A percentile compares a stretch with the other conserved stretches of the same genome.
Conservation (phyloP, 2,113 vertebrate genomes). For the Silurus meridionalis region DNA sequence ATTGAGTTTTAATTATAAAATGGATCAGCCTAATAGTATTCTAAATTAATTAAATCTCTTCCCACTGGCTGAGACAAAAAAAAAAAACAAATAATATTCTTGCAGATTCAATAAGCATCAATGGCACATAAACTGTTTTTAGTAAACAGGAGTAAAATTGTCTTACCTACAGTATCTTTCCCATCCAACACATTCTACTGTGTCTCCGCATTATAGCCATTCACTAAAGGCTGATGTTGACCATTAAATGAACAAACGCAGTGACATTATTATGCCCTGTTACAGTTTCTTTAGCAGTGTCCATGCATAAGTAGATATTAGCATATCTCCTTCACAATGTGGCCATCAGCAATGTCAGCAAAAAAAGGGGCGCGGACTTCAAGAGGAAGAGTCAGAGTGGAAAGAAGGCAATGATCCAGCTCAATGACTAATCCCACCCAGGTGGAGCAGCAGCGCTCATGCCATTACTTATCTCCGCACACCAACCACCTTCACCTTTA, state of each 20-base stretch:
- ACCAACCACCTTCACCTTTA: constrained; percentile 23
- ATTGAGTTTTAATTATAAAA: constrained; percentile 52
- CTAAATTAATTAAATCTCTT: constrained; percentile 44
- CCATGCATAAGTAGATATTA: constrained; percentile 24
- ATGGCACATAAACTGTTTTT: constrained; percentile 43
- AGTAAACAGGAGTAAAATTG: constrained; percentile 39
- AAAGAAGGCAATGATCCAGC: constrained; percentile 16
- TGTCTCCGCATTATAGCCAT: constrained; percentile 12
- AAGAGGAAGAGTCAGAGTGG: background rate
- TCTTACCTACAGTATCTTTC: too few species aligned
- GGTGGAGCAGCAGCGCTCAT: background rate
- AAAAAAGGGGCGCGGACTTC: constrained; percentile 8
- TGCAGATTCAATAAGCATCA: constrained; percentile 43
- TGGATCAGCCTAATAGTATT: constrained; percentile 49
- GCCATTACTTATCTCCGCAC: constrained; percentile 27
- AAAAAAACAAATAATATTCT: constrained; percentile 36
- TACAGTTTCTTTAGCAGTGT: constrained; percentile 5
- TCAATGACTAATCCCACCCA: constrained; percentile 27
- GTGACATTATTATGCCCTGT: constrained; percentile 11
- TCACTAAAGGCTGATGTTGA: constrained; percentile 14
- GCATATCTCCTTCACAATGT: constrained; percentile 26
- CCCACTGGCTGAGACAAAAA: constrained; percentile 30
- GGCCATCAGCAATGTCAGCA: constrained; percentile 34
- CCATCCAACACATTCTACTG: background rate
- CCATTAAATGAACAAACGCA: constrained; percentile 7